Percentiles rank a stretch among this genome's conserved stretches.
Conservation (phyloP, 1,140 invertebrate species). For the Cataglyphis hispanica region DNA sequence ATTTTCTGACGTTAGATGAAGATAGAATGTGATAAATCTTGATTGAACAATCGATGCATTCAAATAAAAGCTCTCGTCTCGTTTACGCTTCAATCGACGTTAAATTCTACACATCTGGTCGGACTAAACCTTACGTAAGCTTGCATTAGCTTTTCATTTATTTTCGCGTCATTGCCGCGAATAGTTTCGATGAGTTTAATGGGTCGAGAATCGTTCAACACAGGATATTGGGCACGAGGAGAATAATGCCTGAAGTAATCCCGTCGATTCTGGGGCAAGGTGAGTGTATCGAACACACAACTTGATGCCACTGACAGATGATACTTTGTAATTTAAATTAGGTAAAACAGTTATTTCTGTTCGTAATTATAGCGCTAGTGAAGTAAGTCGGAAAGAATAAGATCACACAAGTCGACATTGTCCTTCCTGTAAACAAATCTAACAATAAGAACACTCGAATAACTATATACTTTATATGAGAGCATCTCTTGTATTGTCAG, state of each 20-base stretch:
- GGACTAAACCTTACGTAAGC: conserved; percentile 13
- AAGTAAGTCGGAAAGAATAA: conserved; percentile 26
- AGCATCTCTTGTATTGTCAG: neutral
- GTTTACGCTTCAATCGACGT: neutral
- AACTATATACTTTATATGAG: neutral
- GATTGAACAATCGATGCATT: neutral
- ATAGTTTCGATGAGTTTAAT: conserved; percentile 26
- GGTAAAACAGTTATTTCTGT: neutral
- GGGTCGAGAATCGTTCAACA: conserved; percentile 11
- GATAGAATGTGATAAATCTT: neutral
- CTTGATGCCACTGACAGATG: conserved; percentile 6
- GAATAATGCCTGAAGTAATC: conserved; percentile 37
- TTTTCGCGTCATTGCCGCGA: conserved; percentile 19
- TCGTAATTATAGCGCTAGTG: neutral
- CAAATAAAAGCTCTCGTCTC: conserved; percentile 16
- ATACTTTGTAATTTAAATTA: neutral
- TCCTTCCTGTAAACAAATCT: neutral
- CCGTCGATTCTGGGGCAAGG: conserved; percentile 39
- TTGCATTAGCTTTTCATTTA: conserved; percentile 24
- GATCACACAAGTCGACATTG: conserved; percentile 9
- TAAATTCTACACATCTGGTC: conserved; percentile 2
- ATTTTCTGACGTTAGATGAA: neutral
- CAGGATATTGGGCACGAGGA: conserved; percentile 41
- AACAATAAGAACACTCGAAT: neutral
- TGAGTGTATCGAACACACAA: conserved; percentile 34